These are phyloP conservation scores for Cephus pulcher DNA, from an alignment of 2,888 invertebrate genomes.

Conservation along the genomic window DNA sequence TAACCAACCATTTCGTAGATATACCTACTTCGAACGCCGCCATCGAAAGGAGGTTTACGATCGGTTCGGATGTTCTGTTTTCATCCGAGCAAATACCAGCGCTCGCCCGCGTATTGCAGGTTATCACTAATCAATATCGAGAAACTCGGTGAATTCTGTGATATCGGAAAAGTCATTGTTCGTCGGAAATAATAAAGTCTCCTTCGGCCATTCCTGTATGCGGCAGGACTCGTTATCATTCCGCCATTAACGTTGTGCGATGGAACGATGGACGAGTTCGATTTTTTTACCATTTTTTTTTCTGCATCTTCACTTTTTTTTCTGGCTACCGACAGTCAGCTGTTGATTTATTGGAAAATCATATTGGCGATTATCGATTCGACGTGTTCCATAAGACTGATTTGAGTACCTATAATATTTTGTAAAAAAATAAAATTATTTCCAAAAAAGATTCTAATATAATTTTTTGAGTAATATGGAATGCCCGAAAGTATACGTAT, in stretches of 20 bases:
- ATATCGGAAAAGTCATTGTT: neutral
- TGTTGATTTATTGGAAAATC: neutral
- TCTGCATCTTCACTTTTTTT: too few species aligned
- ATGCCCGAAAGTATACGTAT: too few species aligned
- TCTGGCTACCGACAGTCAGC: neutral
- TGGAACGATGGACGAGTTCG: neutral
- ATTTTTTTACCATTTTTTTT: neutral
- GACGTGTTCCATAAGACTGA: neutral
- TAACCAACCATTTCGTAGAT: neutral
- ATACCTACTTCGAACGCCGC: neutral
- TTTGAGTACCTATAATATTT: neutral
- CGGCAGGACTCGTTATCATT: neutral
- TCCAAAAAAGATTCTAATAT: too few species aligned
- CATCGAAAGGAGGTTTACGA: neutral
- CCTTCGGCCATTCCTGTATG: neutral
- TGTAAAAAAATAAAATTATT: too few species aligned
- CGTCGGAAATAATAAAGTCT: neutral
- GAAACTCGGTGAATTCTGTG: neutral
- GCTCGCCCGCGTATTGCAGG: neutral
- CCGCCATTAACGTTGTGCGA: neutral
- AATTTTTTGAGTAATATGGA: too few species aligned
- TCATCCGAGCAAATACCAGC: neutral
- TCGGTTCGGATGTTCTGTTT: neutral
- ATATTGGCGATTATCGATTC: neutral
- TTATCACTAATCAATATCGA: neutral